Evolutionary conservation across 37 sponge, comb jelly and placozoan genomes (phyloP).

Genomic region (Cliona cf. orientalis): DNA sequence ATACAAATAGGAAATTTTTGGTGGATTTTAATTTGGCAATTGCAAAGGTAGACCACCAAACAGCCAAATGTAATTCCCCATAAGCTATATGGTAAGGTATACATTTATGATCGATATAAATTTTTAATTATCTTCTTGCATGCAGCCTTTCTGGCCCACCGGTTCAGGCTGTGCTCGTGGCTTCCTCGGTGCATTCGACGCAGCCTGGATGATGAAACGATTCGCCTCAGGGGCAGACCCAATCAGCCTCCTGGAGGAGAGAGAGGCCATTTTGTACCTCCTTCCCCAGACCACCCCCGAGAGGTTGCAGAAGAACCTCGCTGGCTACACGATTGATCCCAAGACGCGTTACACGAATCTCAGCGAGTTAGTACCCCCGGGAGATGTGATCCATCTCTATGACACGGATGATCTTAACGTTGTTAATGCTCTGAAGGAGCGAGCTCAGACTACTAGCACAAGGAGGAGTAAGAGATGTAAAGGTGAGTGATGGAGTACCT

Average conservation of each 20-base stretch:
- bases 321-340: slow-evolving; percentile 87
- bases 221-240: slow-evolving; percentile 63
- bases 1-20: no score
- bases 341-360: slow-evolving; percentile 79
- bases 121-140: not conserved
- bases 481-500: no score
- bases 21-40: no score
- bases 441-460: no score
- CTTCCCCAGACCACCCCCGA: slow-evolving; percentile 84
- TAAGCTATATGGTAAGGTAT: no score
- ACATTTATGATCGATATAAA: not conserved
- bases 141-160: slow-evolving; percentile 96
- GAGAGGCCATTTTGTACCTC: slow-evolving; percentile 78
- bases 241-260: slow-evolving; percentile 74
- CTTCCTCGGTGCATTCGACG: slow-evolving; percentile 85
- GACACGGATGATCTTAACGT: slow-evolving; percentile 51
- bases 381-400: slow-evolving; percentile 68
- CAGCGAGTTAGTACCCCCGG: slow-evolving; percentile 51
- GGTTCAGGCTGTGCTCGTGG: slow-evolving; percentile 94
- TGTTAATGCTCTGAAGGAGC: no score
- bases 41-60: no score
- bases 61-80: no score
- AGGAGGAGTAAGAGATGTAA: no score
- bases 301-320: slow-evolving; percentile 60
- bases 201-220: slow-evolving; percentile 96